These are phyloP conservation scores for Monoplex corrugatus DNA, from an alignment of 2,888 invertebrate genomes.

Conservation along the genomic window DNA sequence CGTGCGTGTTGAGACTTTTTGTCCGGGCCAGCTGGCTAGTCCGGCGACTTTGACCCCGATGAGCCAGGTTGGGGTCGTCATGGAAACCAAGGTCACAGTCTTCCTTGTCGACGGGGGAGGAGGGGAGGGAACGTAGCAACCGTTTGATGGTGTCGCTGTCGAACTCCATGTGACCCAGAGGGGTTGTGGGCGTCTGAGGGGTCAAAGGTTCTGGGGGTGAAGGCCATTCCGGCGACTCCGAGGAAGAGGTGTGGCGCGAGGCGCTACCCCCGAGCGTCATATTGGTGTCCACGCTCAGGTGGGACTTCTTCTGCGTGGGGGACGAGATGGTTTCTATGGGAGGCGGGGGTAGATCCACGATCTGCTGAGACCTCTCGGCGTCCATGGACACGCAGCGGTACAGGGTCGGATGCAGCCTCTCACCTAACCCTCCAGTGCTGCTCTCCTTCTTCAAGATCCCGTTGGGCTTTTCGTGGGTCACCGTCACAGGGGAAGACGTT, in stretches of 20 bases:
- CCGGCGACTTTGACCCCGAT: conserved; percentile 38
- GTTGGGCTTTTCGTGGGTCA: conserved; percentile 55
- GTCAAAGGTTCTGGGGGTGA: conserved; percentile 78
- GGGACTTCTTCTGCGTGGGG: conserved; percentile 50
- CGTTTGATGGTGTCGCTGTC: conserved; percentile 94
- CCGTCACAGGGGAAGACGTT: conserved; percentile 48
- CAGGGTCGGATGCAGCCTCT: conserved; percentile 9
- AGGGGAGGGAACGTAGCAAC: conserved; percentile 95
- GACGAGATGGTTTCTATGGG: conserved; percentile 1
- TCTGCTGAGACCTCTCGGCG: conserved; percentile 34
- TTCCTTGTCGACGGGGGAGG: conserved; percentile 67
- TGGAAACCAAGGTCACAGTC: conserved; percentile 73
- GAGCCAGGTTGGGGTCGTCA: conserved; percentile 61
- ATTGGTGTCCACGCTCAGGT: conserved; percentile 57
- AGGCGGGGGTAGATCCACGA: background rate
- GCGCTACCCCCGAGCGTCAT: conserved; percentile 30
- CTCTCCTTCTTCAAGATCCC: conserved; percentile 57
- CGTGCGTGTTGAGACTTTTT: conserved; percentile 64
- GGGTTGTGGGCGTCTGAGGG: conserved; percentile 73
- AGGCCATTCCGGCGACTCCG: conserved; percentile 79
- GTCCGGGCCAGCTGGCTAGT: conserved; percentile 59
- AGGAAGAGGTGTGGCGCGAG: conserved; percentile 80
- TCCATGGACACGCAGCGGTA: conserved; percentile 36
- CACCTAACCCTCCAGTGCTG: conserved; percentile 38
- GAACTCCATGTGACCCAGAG: conserved; percentile 82